Percentiles rank a stretch among this genome's conserved stretches.
Conservation (phyloP, 2,888 invertebrate genomes). For the Amorpha juglandis region DNA sequence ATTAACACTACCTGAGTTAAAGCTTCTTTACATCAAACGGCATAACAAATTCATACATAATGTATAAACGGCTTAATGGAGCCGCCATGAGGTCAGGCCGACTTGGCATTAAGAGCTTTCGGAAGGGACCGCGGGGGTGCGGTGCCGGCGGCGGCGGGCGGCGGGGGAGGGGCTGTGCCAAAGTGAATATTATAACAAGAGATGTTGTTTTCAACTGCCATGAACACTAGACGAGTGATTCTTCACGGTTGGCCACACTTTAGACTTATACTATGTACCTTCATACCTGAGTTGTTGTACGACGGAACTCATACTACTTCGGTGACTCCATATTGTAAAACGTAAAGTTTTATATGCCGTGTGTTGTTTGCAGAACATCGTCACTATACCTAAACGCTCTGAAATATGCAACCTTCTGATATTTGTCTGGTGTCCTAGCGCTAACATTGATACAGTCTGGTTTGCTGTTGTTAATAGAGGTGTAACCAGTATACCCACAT, state of each 20-base stretch:
- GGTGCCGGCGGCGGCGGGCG: constrained; percentile 31
- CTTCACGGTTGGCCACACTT: constrained; percentile 24
- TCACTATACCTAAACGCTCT: too few relatives aligned
- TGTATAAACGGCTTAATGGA: constrained; percentile 84
- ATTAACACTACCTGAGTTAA: constrained; percentile 77
- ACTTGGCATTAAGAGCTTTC: constrained; percentile 83
- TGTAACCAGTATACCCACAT: too few relatives aligned
- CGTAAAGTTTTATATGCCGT: not conserved
- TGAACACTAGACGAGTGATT: constrained; percentile 29
- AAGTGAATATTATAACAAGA: constrained; percentile 83
- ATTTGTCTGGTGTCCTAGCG: too few relatives aligned
- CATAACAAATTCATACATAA: constrained; percentile 84
- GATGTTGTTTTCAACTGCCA: constrained; percentile 47
- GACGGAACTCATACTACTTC: not conserved
- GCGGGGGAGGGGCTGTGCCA: constrained; percentile 47
- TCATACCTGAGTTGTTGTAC: not conserved
- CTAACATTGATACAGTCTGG: too few relatives aligned
- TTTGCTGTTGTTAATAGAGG: too few relatives aligned
- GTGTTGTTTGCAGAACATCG: not conserved
- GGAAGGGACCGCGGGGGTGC: constrained; percentile 60
- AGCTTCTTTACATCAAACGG: constrained; percentile 84
- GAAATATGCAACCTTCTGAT: too few relatives aligned
- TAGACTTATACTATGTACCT: not conserved
- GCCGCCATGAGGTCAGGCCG: constrained; percentile 81
- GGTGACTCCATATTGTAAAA: not conserved